phyloP scores from a whole-genome alignment of 1,140 invertebrate species.

The Globodera ellingtonae region DNA sequence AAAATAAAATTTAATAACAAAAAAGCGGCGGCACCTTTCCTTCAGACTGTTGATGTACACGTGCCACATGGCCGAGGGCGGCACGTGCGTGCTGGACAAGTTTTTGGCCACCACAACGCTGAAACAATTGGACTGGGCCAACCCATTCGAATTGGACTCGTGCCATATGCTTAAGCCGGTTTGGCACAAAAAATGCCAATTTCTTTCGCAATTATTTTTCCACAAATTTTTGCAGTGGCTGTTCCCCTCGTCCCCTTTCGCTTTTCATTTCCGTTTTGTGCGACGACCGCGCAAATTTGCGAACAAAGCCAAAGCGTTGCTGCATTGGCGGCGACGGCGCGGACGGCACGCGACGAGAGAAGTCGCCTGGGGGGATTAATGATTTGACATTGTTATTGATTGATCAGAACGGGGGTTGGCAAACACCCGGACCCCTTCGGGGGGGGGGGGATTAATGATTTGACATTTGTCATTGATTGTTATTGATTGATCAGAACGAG shows the following conservation, averaged over 20 bases:
- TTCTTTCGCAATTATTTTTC: not conserved
- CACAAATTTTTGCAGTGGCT: constrained; percentile 11
- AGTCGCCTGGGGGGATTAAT: constrained; percentile 3
- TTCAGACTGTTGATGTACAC: constrained; percentile 30
- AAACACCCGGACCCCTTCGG: too few relatives aligned
- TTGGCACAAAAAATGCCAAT: not conserved
- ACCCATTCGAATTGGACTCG: not conserved
- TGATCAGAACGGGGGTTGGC: too few relatives aligned
- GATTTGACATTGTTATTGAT: not conserved
- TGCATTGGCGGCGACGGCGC: constrained; percentile 21
- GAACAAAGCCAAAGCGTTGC: constrained; percentile 5
- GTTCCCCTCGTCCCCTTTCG: constrained; percentile 2
- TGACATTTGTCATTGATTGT: too few relatives aligned
- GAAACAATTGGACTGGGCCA: constrained; percentile 4
- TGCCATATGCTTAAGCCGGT: constrained; percentile 19
- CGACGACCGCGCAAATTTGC: constrained; percentile 26
- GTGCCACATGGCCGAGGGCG: constrained; percentile 31
- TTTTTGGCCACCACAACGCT: constrained; percentile 23
- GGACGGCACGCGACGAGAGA: constrained; percentile 27
- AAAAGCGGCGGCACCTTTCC: not conserved
- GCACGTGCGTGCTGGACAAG: constrained; percentile 22
- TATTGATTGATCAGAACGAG: too few relatives aligned
- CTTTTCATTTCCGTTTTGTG: constrained; percentile 32
- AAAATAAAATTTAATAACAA: not conserved
- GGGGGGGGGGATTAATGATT: not conserved